Percentiles rank a stretch among this genome's conserved stretches.
Conservation (phyloP, 53 echinoderm and acorn worm genomes). For the Luidia sarsii region DNA sequence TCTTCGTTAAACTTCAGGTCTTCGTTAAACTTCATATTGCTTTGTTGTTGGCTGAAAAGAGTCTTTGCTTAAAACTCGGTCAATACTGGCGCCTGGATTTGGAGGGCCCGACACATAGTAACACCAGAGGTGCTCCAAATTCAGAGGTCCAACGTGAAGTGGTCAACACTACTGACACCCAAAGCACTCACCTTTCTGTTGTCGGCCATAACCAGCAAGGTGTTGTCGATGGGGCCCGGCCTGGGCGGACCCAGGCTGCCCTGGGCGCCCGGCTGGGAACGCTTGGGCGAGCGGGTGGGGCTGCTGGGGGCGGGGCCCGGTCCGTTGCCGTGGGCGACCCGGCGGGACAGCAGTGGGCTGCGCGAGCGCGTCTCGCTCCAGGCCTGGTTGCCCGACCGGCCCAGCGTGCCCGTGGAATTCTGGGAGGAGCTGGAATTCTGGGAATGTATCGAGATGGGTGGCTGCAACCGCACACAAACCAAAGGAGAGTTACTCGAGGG, state of each 20-base stretch:
- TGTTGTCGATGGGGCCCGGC: conserved; percentile 92
- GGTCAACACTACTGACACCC: background rate
- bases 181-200: conserved; percentile 73
- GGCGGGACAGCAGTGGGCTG: conserved; percentile 53
- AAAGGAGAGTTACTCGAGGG: too few species aligned
- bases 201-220: conserved; percentile 77
- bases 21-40: too few species aligned
- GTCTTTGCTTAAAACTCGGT: too few species aligned
- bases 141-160: too few species aligned
- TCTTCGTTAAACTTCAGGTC: too few species aligned
- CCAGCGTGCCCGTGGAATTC: conserved; percentile 13
- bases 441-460: conserved; percentile 36
- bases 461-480: too few species aligned
- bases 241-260: conserved; percentile 66
- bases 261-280: background rate
- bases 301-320: conserved; percentile 38
- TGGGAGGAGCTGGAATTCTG: conserved; percentile 28
- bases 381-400: conserved; percentile 54
- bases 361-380: conserved; percentile 51
- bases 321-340: conserved; percentile 29
- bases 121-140: too few species aligned
- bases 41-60: too few species aligned
- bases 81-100: too few species aligned
- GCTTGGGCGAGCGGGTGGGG: conserved; percentile 55
- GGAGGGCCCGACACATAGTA: too few species aligned